Base-by-base conservation (phyloP, 1,140 invertebrate species). In the Lerema accius region DNA sequence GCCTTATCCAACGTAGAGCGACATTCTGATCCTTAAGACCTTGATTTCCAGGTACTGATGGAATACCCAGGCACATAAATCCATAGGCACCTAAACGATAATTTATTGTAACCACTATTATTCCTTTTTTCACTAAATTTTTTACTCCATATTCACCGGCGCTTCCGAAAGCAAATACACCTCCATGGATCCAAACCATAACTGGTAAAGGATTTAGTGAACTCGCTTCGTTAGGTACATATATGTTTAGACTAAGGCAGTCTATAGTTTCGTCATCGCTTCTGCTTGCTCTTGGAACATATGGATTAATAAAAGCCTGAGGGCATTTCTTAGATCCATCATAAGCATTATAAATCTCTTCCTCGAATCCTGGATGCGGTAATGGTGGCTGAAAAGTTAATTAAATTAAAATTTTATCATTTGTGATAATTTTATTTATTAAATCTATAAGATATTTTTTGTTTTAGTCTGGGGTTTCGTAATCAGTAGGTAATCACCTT, bases 1-100 rank as follows among this genome's bases (percentile, higher is more conserved):
- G 89, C 76, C 93, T 91, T 0, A 95, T 90, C 90, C 93, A 94
- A 53, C 89, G 83, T 35, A 94, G 66, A 0, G 94, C 95, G 74
- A 93, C 74, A 37, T 93, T 85, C 67, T 95, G 94, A 67, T 95
- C 95, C 73, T 93, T 92, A 11, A 96, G 81, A 1, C 94, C 95
- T 50, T 93, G 93, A 75, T 96, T 96, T 3, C 95, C 95, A 0
- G 94, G 93, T 3, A 92, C 92, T 4, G 66, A 28, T 0, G 87
- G 85, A 11, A 75, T 60, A 61, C 85, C 78, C 0, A 90, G 69
- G 14, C 87, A 90, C 80, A 90, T 76, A 51, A 89, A 90, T 28
- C 87, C 87, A 26, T 89, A 89, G 0, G 86, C 82, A 4, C 87
- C 87, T 13, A 90, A 67, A 4, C 87, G 79, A 49, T 90, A 90